Conservation (phyloP, 30 jellyfish, hydroid and myxozoan genomes). For the Pelagia noctiluca region DNA sequence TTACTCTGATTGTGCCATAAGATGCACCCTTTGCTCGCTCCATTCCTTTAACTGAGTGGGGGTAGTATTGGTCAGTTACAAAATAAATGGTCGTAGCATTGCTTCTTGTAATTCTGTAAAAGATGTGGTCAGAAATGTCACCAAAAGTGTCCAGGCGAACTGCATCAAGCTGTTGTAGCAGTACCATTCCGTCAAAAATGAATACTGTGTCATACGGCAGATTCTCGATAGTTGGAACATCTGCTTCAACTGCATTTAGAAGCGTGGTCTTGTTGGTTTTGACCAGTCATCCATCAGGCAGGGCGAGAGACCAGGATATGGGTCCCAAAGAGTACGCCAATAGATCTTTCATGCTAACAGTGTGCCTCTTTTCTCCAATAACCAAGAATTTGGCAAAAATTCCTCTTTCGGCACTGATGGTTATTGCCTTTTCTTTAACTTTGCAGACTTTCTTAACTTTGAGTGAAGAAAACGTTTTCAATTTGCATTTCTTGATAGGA, state of each 20-base stretch:
- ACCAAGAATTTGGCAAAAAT: constrained; percentile 38
- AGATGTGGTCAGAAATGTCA: not conserved
- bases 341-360: constrained; percentile 25
- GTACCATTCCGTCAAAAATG: constrained; percentile 40
- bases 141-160: not conserved
- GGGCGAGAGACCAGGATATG: constrained; percentile 49
- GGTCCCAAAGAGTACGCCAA: constrained; percentile 45
- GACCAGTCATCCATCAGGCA: constrained; percentile 53
- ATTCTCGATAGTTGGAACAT: not conserved
- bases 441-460: constrained; percentile 61
- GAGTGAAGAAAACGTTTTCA: not conserved
- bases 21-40: constrained; percentile 12
- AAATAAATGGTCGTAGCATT: constrained; percentile 11
- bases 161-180: not conserved
- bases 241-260: constrained; percentile 14
- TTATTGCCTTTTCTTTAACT: constrained; percentile 39
- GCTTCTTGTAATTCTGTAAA: constrained; percentile 1
- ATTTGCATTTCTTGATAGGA: not conserved
- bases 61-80: not conserved
- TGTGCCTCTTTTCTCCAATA: constrained; percentile 25
- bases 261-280: constrained; percentile 33
- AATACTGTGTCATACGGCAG: constrained; percentile 5
- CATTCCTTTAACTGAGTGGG: constrained; percentile 1
- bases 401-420: constrained; percentile 50
- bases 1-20: not conserved